Conservation (phyloP, 2,888 invertebrate species). For the Clunio marinus region DNA sequence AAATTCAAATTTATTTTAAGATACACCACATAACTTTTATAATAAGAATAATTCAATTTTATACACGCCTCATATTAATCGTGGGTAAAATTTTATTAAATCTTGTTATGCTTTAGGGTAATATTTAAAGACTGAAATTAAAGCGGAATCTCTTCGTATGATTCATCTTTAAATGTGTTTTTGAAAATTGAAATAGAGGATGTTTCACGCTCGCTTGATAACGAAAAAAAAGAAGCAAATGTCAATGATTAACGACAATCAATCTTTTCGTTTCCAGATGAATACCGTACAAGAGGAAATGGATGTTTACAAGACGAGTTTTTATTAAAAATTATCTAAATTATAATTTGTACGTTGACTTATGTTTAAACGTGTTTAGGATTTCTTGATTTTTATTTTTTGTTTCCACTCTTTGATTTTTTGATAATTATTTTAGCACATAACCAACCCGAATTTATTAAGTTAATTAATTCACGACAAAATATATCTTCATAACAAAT, state of each 20-base stretch:
- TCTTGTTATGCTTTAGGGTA: background rate
- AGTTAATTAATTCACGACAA: background rate
- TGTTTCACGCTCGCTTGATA: background rate
- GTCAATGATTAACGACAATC: slow-evolving; percentile 7
- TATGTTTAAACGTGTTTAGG: background rate
- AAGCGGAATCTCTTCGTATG: background rate
- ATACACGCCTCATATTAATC: background rate
- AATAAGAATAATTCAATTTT: slow-evolving; percentile 8
- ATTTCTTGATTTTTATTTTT: background rate
- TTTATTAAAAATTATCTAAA: no score
- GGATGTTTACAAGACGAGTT: slow-evolving; percentile 13
- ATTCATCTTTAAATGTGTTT: background rate
- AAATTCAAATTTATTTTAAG: no score
- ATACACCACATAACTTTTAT: no score
- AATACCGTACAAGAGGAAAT: background rate
- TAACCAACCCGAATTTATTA: no score
- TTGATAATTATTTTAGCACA: background rate
- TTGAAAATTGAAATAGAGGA: background rate
- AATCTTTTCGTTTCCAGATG: slow-evolving; percentile 13
- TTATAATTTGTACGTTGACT: background rate
- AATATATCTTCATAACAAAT: background rate
- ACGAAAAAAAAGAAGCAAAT: background rate
- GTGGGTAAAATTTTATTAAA: slow-evolving; percentile 4
- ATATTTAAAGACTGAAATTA: background rate
- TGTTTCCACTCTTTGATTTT: background rate